These are phyloP conservation scores for Tachuris rubrigastra DNA, from an alignment of 2,113 vertebrate genomes.

Conservation along the genomic window DNA sequence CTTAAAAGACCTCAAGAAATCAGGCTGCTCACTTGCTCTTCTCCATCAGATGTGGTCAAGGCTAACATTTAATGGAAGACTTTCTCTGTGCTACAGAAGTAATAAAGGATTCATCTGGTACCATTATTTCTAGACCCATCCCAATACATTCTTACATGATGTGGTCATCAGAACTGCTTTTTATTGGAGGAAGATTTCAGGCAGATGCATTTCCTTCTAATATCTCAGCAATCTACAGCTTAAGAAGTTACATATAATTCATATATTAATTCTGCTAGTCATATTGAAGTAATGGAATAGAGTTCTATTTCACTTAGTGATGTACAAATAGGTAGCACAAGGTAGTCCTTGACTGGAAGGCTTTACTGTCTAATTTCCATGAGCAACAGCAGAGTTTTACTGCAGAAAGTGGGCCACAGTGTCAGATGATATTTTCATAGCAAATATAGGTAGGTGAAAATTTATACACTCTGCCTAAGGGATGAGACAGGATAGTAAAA, in stretches of 20 bases:
- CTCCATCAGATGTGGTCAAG: not conserved
- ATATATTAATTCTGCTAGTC: not conserved
- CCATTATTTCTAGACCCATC: not conserved
- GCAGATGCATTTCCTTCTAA: not conserved
- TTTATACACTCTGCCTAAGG: not conserved
- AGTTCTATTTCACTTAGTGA: not conserved
- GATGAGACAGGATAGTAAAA: not conserved
- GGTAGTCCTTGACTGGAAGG: not conserved
- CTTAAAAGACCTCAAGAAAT: not conserved
- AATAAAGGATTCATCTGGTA: not conserved
- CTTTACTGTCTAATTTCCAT: not conserved
- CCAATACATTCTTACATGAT: not conserved
- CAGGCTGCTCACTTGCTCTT: not conserved
- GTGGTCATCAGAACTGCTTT: not conserved
- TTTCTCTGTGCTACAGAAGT: not conserved
- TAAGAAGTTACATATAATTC: not conserved
- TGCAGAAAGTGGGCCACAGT: not conserved
- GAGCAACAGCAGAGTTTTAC: not conserved
- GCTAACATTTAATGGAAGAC: not conserved
- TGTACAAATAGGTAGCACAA: not conserved
- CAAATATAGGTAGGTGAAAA: not conserved
- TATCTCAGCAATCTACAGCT: not conserved
- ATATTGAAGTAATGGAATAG: not conserved
- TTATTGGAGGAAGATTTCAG: not conserved
- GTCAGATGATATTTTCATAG: not conserved